These are phyloP conservation scores for Peromyscus eremicus DNA, from an alignment of 2,797 vertebrate species.

Conservation along the genomic window DNA sequence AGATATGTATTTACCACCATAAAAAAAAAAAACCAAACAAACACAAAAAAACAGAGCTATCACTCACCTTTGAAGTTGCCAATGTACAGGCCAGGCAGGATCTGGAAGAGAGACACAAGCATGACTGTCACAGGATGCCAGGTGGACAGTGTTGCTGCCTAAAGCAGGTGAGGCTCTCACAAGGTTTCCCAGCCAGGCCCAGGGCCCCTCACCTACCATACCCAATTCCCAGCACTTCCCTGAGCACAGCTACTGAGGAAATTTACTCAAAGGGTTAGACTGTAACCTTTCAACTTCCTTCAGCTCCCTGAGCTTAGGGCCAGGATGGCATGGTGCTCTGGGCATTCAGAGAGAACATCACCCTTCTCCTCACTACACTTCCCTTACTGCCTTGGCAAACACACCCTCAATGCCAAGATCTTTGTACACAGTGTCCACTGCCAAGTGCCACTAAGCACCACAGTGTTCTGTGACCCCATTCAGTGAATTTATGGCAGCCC, in stretches of 20 bases:
- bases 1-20: background rate
- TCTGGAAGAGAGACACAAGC: constrained; percentile 89
- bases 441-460: background rate
- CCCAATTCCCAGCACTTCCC: background rate
- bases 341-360: background rate
- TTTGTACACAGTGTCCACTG: background rate
- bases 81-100: constrained; percentile 96
- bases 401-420: background rate
- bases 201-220: background rate
- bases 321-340: background rate
- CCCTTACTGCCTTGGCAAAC: background rate
- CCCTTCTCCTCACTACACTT: background rate
- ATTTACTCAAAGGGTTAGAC: background rate
- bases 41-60: background rate
- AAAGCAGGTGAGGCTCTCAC: constrained; percentile 31
- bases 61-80: constrained; percentile 97
- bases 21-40: background rate
- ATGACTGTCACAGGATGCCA: constrained; percentile 78
- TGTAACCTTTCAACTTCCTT: background rate
- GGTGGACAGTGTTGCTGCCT: constrained; percentile 68
- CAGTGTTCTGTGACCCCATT: background rate
- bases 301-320: background rate
- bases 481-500: background rate
- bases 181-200: background rate
- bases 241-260: background rate